phyloP scores from a whole-genome alignment of 2,797 vertebrate genomes.

The Micromesistius poutassou region DNA sequence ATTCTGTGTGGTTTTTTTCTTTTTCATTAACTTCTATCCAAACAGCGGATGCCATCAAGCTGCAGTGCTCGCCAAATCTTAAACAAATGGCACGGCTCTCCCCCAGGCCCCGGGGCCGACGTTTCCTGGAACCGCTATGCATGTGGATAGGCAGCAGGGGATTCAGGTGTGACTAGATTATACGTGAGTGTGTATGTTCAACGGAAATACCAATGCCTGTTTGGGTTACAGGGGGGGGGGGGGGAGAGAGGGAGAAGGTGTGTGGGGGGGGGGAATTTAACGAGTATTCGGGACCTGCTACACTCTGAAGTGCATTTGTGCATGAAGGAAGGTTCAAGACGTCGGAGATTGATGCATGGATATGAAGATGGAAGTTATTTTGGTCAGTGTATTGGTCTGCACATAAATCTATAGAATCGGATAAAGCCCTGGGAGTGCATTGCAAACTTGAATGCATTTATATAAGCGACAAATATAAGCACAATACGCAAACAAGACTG shows the following conservation, averaged over 20 bases:
- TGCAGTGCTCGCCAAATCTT: slow-evolving; percentile 64
- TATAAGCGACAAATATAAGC: too few relatives aligned
- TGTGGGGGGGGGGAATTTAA: too few relatives aligned
- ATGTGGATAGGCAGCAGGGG: slow-evolving; percentile 67
- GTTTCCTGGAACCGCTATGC: slow-evolving; percentile 72
- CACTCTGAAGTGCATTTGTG: too few relatives aligned
- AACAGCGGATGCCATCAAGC: slow-evolving; percentile 64
- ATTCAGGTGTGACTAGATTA: slow-evolving; percentile 71
- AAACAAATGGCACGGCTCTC: slow-evolving; percentile 71
- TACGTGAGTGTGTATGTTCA: slow-evolving; percentile 64
- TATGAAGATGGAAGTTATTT: too few relatives aligned
- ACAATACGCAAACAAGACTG: too few relatives aligned
- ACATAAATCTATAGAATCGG: too few relatives aligned
- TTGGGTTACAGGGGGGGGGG: slow-evolving; percentile 37
- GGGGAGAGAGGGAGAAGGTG: neutral
- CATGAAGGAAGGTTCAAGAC: too few relatives aligned
- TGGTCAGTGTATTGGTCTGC: too few relatives aligned
- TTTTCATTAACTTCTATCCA: slow-evolving; percentile 73
- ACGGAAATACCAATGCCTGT: slow-evolving; percentile 62
- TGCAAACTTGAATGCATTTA: too few relatives aligned
- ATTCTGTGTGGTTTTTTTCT: slow-evolving; percentile 41
- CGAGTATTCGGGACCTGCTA: too few relatives aligned
- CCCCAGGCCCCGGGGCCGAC: slow-evolving; percentile 65
- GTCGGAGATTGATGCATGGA: too few relatives aligned
- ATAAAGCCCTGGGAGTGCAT: too few relatives aligned